Percentiles rank a stretch among this genome's conserved stretches.
phyloP scores from a whole-genome alignment of 2,797 vertebrate species.

The Alauda arvensis region DNA sequence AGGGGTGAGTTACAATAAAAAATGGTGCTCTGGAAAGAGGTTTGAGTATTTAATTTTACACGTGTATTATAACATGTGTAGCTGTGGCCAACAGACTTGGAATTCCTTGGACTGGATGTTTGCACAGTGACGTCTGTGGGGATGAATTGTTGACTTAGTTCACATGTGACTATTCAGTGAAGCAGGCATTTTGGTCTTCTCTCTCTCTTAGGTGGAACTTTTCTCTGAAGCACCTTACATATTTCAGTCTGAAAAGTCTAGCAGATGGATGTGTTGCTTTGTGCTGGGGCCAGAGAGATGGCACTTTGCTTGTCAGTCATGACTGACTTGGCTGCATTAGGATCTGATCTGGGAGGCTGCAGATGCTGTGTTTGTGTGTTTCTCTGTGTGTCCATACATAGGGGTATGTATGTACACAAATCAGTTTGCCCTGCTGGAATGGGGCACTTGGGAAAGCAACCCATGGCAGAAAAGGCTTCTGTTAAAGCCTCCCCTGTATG shows the following conservation, averaged over 20 bases:
- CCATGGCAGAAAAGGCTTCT: neutral
- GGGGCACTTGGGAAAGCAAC: neutral
- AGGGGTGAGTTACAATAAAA: neutral
- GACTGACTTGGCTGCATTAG: neutral
- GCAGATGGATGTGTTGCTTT: neutral
- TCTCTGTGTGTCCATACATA: rapidly evolving
- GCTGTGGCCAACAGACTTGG: neutral
- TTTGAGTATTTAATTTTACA: neutral
- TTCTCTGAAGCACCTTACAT: neutral
- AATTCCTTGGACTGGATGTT: neutral
- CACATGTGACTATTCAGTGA: neutral
- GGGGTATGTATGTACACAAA: neutral
- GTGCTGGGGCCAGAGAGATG: neutral
- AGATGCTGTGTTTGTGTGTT: neutral
- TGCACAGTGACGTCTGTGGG: neutral
- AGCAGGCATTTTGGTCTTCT: neutral
- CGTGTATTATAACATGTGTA: neutral
- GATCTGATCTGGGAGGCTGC: neutral
- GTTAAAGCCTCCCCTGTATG: neutral
- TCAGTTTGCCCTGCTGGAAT: neutral
- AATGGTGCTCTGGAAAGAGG: neutral
- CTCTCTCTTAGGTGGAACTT: neutral
- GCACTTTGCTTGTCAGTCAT: neutral
- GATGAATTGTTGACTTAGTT: neutral
- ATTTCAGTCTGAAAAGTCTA: neutral